These are phyloP conservation scores for Acanthurus lineatus DNA, from an alignment of 2,797 vertebrate genomes.

Conservation along the genomic window DNA sequence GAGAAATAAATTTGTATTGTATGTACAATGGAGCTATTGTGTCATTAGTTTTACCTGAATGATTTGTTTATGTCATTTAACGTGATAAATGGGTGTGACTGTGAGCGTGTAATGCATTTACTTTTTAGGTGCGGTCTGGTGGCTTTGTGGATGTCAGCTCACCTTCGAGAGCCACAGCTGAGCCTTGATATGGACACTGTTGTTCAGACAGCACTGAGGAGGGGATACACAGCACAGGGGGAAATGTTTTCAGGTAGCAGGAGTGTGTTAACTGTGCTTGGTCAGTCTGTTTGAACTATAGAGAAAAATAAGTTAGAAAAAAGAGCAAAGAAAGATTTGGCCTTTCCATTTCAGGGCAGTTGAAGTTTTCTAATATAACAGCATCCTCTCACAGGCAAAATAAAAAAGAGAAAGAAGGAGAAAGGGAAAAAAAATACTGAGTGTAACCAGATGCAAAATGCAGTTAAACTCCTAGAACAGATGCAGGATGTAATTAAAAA, in stretches of 20 bases:
- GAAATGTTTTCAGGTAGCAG: conserved; percentile 94
- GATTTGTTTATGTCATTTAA: conserved; percentile 14
- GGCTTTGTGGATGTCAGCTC: conserved; percentile 92
- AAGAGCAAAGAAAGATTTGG: not conserved
- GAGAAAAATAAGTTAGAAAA: no score
- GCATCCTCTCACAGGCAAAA: not conserved
- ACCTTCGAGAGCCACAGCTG: conserved; percentile 73
- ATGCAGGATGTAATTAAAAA: conserved; percentile 12
- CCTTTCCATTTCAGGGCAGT: not conserved
- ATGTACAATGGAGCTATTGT: not conserved
- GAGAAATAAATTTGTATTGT: not conserved
- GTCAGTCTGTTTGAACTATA: no score
- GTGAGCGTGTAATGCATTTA: conserved; percentile 18
- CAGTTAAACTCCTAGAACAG: not conserved
- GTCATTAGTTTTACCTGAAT: not conserved
- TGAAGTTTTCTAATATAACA: not conserved
- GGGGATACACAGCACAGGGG: conserved; percentile 90
- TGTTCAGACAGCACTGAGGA: conserved; percentile 81
- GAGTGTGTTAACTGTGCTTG: not conserved
- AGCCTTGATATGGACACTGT: conserved; percentile 83
- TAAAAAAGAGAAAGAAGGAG: not conserved
- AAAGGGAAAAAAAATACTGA: not conserved
- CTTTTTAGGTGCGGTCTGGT: conserved; percentile 91
- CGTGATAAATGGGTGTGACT: conserved; percentile 13
- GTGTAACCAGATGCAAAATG: not conserved